Evolutionary conservation across 2,113 vertebrate species (phyloP), one percentile per base, ranked within the genome.

Genomic region (Plectropomus leopardus): DNA sequence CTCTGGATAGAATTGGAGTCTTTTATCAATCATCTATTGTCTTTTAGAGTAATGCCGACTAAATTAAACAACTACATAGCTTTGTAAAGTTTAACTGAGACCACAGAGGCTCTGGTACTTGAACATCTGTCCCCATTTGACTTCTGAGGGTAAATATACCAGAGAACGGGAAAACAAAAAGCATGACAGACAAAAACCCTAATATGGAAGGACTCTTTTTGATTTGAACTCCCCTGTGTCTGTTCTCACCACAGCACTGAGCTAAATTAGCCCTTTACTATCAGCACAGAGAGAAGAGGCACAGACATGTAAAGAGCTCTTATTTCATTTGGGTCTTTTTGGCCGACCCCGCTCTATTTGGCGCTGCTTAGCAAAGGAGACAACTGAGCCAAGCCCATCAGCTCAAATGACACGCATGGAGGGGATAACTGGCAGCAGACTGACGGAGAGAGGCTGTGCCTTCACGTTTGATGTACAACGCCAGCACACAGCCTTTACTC

Each of bases 401-500:
- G 82, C 76, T 91, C 82, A 44, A 77, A 90, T 93, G 89, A 87
- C 89, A 90, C 42, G 50, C 78, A 79, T 55, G 77, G 68, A 54
- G 76, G 53, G 80, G 50, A 70, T 63, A 89, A 85, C 71, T 87
- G 82, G 82, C 85, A 86, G 76, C 30, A 6, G 34, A 57, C 50
- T 64, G 11, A 58, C 11, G 71, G 47, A 83, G 67, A 51, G 55
- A 63, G 34, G 59, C 72, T 59, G 55, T 4, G 75, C 40, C 72
- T 89, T 89, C 69, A 36, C 7, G 68, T 73, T 75, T 81, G 87
- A 89, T 89, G 86, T 23, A 69, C 58, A 74, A 78, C 84, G 59
- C 30, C 48, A 64, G 80, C 16, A 21, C 58, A 9, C 70, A 85
- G 54, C 28, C 58, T 75, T 76, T 69, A 72, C 86, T 82, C 69